A percentile compares a stretch with the other conserved stretches of the same genome.
phyloP scores from a whole-genome alignment of 2,113 vertebrate genomes.

The rabbit (Oryctolagus cuniculus) region mOryCun1.1 NC_091435.1:169104501-169105000 shows the following conservation, averaged over 20 bases:
- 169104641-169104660: background rate
- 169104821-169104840: slow-evolving; percentile 32
- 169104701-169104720: background rate
- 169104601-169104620: background rate
- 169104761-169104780: background rate
- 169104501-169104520: background rate
- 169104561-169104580: background rate
- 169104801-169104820: slow-evolving; percentile 37
- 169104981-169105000: slow-evolving; percentile 88
- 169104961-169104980: slow-evolving; percentile 62
- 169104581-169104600: background rate
- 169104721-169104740: background rate
- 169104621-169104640: background rate
- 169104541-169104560: background rate
- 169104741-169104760: slow-evolving; percentile 53
- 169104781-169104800: background rate
- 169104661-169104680: background rate
- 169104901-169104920: slow-evolving; percentile 27
- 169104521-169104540: background rate
- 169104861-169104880: background rate
- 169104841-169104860: slow-evolving; percentile 12
- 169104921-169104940: slow-evolving; percentile 76
- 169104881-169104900: background rate
- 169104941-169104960: slow-evolving; percentile 89
- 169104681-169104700: background rate